Evolutionary conservation across 2,113 vertebrate species (phyloP).

Genomic region (Tinamus guttatus): DNA sequence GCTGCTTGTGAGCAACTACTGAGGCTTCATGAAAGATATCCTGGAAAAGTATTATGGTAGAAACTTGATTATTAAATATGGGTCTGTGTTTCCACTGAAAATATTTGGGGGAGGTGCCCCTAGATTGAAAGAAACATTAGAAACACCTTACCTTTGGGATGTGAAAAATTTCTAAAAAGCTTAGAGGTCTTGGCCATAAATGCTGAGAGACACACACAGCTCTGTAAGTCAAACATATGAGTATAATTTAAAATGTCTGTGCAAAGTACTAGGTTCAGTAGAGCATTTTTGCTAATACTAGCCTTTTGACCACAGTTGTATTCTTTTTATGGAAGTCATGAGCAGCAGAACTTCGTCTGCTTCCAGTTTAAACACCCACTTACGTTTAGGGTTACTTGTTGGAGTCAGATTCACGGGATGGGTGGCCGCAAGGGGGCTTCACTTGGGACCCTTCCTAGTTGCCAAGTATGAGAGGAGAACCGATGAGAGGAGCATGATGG

Average conservation of each 20-base stretch:
- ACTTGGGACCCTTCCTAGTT: neutral
- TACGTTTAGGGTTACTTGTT: neutral
- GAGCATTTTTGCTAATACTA: neutral
- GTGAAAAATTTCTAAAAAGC: neutral
- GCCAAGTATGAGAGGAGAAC: neutral
- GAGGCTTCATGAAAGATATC: neutral
- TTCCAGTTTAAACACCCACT: neutral
- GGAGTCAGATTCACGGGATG: fast-evolving
- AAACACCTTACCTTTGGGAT: neutral
- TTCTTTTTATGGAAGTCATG: neutral
- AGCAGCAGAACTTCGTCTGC: neutral
- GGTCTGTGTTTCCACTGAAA: neutral
- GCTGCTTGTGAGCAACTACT: neutral
- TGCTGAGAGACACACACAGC: neutral
- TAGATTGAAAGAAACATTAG: neutral
- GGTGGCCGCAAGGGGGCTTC: neutral
- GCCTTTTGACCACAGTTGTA: neutral
- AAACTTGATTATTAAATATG: neutral
- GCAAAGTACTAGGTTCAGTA: neutral
- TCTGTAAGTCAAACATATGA: neutral
- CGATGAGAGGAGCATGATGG: neutral
- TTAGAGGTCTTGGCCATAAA: neutral
- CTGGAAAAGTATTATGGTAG: neutral
- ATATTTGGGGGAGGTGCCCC: neutral
- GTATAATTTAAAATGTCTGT: neutral